These are phyloP conservation scores for Hedya salicella DNA, from an alignment of 2,888 invertebrate species.

Conservation along the genomic window DNA sequence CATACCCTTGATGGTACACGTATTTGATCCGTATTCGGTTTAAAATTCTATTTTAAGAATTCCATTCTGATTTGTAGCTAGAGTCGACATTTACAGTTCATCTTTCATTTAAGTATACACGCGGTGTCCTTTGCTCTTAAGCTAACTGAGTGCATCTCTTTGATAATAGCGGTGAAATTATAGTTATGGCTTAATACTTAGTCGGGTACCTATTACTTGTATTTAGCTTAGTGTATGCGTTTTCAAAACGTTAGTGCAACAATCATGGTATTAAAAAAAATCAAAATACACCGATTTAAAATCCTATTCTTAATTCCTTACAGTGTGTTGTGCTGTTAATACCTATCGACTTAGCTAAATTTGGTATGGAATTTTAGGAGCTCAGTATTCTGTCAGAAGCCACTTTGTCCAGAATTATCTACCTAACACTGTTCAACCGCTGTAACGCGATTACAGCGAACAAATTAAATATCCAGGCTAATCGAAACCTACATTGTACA, in stretches of 20 bases:
- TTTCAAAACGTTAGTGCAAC: conserved; percentile 18
- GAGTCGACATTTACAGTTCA: conserved; percentile 19
- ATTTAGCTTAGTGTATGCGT: conserved; percentile 22
- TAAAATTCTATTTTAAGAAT: conserved; percentile 12
- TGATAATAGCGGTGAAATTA: conserved; percentile 5
- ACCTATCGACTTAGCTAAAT: too few species aligned
- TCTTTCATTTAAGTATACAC: conserved; percentile 27
- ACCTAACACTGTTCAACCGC: not conserved
- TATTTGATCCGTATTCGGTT: conserved; percentile 4
- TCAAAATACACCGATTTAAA: too few species aligned
- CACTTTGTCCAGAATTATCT: too few species aligned
- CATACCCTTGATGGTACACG: too few species aligned
- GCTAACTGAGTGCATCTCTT: conserved; percentile 12
- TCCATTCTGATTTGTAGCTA: conserved; percentile 24
- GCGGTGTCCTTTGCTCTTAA: conserved; percentile 1
- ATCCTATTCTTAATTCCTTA: too few species aligned
- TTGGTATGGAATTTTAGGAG: too few species aligned
- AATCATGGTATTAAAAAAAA: too few species aligned
- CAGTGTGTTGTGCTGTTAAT: too few species aligned
- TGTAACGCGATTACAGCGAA: not conserved
- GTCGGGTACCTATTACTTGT: conserved; percentile 8
- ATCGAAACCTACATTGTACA: conserved; percentile 13
- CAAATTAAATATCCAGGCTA: not conserved
- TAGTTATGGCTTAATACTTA: conserved; percentile 18
- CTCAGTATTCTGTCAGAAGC: too few species aligned